Evolutionary conservation across 1,140 invertebrate genomes (phyloP), one percentile per base, ranked within the genome.

Genomic region (Megalopta genalis): DNA sequence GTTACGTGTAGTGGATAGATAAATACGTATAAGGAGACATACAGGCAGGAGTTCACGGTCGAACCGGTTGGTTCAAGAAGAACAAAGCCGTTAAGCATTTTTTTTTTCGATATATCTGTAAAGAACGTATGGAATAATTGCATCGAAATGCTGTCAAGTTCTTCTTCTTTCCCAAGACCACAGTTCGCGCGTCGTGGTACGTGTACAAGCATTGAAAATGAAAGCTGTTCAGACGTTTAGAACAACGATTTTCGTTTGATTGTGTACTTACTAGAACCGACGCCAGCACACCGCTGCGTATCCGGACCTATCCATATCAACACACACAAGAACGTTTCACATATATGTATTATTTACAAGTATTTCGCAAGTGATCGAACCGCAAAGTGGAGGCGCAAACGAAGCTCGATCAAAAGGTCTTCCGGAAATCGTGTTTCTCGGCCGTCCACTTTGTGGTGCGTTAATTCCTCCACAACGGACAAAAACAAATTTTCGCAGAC

Each of bases 181-280:
- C 10, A 32, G 27, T 14, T 54, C 23, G 23, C 66, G 23, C 37
- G 27, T 54, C 16, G 32, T 69, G 12, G 10, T 54, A 10, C 57
- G 10, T 63, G 32, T 54, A 65, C 37, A 84, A 85, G 82, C 78
- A 18, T 64, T 37, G 49, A 42, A 32, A 64, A 81, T 18, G 39
- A 76, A 84, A 78, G 74, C 70, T 68, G 46, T 82, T 60, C n/a
- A 14, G 18, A 75, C 76, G 80, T 64, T 14, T 71, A 64, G 21
- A 76, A 76, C 54, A 84, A 37, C 39, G 65, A 83, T 80, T 54
- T 46, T 84, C 70, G 64, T 82, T 80, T 62, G 65, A 86, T 57
- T 86, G 75, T 86, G 72, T 94, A 94, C 94, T 94, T 94, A 94
- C 94, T 94, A 90, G 93, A 93, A 86, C 93, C 93, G 80, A 87